Evolutionary conservation across 2,888 invertebrate genomes (phyloP).

Genomic region (Chorisops tibialis): DNA sequence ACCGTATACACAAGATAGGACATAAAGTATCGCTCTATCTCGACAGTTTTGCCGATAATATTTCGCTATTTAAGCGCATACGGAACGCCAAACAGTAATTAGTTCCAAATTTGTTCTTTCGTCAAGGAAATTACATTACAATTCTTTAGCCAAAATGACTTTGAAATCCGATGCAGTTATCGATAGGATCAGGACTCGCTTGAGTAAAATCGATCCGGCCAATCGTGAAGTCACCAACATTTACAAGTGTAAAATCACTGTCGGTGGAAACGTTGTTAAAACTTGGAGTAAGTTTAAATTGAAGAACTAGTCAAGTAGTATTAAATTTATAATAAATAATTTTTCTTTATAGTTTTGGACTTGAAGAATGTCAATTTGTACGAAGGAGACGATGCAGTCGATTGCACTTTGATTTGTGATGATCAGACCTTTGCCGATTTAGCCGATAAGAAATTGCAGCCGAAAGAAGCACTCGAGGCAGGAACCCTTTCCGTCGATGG

Average conservation of each 20-base stretch:
- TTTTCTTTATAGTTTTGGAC: constrained; percentile 29
- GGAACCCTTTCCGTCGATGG: constrained; percentile 33
- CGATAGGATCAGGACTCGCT: constrained; percentile 32
- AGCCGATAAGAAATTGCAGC: constrained; percentile 23
- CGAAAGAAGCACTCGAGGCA: constrained; percentile 31
- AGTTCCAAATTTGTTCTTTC: no score
- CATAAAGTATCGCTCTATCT: no score
- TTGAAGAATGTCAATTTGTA: constrained; percentile 33
- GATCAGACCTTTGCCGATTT: constrained; percentile 31
- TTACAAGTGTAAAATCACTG: constrained; percentile 33
- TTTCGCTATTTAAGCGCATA: no score
- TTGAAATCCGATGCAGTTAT: constrained; percentile 33
- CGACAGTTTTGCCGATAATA: no score
- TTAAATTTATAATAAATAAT: neutral
- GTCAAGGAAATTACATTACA: no score
- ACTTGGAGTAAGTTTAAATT: constrained; percentile 31
- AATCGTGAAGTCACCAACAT: constrained; percentile 31
- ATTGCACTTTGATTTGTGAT: constrained; percentile 30
- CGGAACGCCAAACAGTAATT: no score
- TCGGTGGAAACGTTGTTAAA: constrained; percentile 27
- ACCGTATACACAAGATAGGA: no score
- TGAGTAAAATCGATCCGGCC: constrained; percentile 29
- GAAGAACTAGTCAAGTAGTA: neutral
- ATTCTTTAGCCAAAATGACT: constrained; percentile 27
- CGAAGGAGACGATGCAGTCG: constrained; percentile 26